Evolutionary conservation across 2,113 vertebrate genomes (phyloP).

Genomic region (Emydocephalus ijimae): DNA sequence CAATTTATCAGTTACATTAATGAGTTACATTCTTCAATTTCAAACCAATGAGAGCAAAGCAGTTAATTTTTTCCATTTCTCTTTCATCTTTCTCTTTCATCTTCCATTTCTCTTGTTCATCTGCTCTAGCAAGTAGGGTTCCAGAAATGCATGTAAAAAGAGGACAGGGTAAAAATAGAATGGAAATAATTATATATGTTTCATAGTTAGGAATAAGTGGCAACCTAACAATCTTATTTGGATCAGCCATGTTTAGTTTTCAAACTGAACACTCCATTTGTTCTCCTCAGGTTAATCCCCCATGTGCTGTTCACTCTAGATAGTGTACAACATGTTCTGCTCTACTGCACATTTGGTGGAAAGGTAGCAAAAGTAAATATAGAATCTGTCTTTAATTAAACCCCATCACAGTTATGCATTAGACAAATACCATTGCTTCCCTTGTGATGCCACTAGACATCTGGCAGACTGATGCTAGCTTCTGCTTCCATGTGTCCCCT

Average conservation of each 20-base stretch:
- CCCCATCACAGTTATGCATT: constrained; percentile 43
- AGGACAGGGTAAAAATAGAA: neutral
- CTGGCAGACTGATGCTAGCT: constrained; percentile 44
- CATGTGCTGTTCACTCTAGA: neutral
- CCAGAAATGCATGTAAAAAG: neutral
- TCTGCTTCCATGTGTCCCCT: constrained; percentile 31
- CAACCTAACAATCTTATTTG: neutral
- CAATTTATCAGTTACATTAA: neutral
- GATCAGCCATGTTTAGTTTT: neutral
- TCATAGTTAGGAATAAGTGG: neutral
- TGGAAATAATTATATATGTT: neutral
- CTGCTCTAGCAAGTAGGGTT: neutral
- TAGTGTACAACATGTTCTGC: constrained; percentile 35
- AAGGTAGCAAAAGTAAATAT: constrained; percentile 53
- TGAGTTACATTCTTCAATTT: neutral
- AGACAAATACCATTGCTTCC: constrained; percentile 59
- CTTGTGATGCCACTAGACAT: constrained; percentile 44
- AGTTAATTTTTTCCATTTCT: neutral
- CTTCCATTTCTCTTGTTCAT: neutral
- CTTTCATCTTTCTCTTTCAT: neutral
- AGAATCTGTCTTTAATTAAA: constrained; percentile 58
- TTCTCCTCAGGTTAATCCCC: constrained; percentile 28
- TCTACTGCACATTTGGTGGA: constrained; percentile 26
- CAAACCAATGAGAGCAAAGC: neutral
- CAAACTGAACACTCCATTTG: constrained; percentile 21